phyloP scores from a whole-genome alignment of 2,113 vertebrate species.

The Scophthalmus maximus region DNA sequence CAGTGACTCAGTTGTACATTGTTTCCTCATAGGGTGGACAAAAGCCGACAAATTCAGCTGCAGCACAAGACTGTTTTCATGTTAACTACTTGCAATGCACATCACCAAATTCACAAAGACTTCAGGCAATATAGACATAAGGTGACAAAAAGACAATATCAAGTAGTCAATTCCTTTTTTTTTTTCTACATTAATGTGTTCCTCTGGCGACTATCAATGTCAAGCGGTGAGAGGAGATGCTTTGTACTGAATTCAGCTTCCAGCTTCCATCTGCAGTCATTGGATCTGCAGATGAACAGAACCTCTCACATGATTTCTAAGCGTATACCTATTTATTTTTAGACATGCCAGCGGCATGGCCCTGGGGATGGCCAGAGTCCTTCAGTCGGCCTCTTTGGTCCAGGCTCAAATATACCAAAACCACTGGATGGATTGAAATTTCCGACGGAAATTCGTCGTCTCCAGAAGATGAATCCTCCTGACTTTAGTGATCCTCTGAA shows the following conservation, averaged over 20 bases:
- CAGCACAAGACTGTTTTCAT: slow-evolving; percentile 22
- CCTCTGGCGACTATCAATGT: slow-evolving; percentile 3
- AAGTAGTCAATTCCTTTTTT: not conserved
- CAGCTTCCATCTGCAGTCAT: not conserved
- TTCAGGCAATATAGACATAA: not conserved
- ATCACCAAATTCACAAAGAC: slow-evolving; percentile 2
- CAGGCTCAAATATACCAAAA: not conserved
- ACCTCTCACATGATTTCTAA: not conserved
- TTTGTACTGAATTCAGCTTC: slow-evolving; percentile 6
- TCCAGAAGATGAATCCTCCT: not conserved
- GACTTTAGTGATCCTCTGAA: not conserved
- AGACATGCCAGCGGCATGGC: not conserved
- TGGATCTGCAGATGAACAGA: not conserved
- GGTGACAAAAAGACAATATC: not conserved
- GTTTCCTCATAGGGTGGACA: slow-evolving; percentile 54
- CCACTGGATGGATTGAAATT: not conserved
- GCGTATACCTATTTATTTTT: not conserved
- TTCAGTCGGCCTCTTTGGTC: not conserved
- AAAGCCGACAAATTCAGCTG: slow-evolving; percentile 47
- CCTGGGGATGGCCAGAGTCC: not conserved
- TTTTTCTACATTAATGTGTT: not conserved
- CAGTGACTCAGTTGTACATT: slow-evolving; percentile 74
- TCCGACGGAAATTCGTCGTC: not conserved
- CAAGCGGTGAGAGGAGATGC: not conserved
- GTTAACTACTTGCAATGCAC: slow-evolving; percentile 1